Evolutionary conservation across 2,888 invertebrate species (phyloP), one percentile per base, ranked within the genome.

Genomic region (Hypomecis punctinalis): DNA sequence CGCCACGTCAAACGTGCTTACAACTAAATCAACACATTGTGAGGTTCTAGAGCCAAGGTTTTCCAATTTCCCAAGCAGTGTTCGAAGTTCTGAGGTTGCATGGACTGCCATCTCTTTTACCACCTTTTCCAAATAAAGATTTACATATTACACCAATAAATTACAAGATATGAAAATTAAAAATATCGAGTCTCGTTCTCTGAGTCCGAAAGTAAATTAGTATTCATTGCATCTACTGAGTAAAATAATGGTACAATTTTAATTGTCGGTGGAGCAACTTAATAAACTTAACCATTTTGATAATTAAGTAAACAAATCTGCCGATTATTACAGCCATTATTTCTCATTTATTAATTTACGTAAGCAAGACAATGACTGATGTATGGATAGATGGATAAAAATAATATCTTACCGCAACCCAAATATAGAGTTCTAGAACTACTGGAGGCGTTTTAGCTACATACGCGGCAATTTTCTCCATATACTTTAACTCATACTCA

Each of bases 1-100:
- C 0, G 96, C 96, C 94, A 95, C 94, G 68, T 97, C 97, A 91
- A 97, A 95, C 84, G 97, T 94, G 52, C 95, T 94, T 77, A 96
- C 96, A 5, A 96, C 95, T 0, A 94, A 94, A 61, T 94, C 94
- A 0, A 96, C 94, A 80, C 97, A 97, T 69, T 95, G 94, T 23
- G 96, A 75, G 0, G 96, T 95, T 56, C 96, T 90, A 7, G 73
- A 73, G 0, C 71, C 66, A 2, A 69, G 51, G 42, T 71, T 62
- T 57, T 88, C 85, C 0, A 87, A 81, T 9, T 82, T 82, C 61
- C 94, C 89, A 68, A 94, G 93, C 6, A 95, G 82, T 33, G 93
- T 85, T 0, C 94, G 89, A 54, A 96, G 89, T 61, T 95, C 94
- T 13, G 94, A 91, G 0, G 95, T 95, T 0, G 96, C 96, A 76